phyloP scores from a whole-genome alignment of 2,113 vertebrate species.

The Manacus vitellinus region DNA sequence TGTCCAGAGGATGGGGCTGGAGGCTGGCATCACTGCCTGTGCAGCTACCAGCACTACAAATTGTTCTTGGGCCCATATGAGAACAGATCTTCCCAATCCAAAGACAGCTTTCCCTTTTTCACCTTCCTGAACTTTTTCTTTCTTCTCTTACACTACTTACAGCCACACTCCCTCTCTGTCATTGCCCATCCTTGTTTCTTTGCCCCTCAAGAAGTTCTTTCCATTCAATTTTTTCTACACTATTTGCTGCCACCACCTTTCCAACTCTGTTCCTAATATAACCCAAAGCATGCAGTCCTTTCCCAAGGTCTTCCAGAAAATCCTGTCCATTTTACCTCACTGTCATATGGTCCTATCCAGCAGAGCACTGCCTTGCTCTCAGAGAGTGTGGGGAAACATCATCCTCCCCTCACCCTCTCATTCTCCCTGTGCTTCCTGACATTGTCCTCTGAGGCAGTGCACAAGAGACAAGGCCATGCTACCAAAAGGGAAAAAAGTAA shows the following conservation, averaged over 20 bases:
- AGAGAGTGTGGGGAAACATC: background rate
- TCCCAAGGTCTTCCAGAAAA: background rate
- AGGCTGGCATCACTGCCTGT: background rate
- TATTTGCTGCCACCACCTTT: background rate
- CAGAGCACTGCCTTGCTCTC: fast-evolving
- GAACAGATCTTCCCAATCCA: background rate
- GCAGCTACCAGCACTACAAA: background rate
- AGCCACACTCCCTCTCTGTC: background rate
- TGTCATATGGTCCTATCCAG: background rate
- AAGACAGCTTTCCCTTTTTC: background rate
- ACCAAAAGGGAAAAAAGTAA: background rate
- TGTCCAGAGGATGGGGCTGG: background rate
- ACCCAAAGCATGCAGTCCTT: background rate
- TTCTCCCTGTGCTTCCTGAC: background rate
- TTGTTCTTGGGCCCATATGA: background rate
- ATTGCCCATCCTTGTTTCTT: background rate
- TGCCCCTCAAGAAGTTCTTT: background rate
- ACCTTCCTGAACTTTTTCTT: background rate
- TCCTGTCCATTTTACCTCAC: background rate
- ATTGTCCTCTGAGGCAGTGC: background rate
- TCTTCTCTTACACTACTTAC: background rate
- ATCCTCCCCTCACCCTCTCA: background rate
- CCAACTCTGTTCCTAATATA: background rate
- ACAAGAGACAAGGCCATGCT: background rate
- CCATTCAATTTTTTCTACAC: background rate